Evolutionary conservation across 2,888 invertebrate species (phyloP).

Genomic region (Diploptera punctata): DNA sequence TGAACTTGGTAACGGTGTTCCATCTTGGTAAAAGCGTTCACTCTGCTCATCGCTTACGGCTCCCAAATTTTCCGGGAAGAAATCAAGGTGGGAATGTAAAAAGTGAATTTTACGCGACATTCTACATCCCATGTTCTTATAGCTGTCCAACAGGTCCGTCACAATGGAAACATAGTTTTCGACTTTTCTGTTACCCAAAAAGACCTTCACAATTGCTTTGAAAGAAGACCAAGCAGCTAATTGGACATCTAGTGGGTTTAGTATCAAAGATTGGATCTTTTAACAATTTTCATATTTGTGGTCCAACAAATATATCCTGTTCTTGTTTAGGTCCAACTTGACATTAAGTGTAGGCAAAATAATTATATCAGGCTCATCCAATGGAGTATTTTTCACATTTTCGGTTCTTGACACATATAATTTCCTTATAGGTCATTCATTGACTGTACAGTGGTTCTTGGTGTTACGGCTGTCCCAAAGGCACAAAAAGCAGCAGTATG

Average conservation of each 20-base stretch:
- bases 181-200: conserved; percentile 5
- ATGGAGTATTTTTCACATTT: conserved; percentile 8
- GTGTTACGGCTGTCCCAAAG: too few relatives aligned
- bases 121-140: neutral
- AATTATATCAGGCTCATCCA: conserved; percentile 1
- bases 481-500: too few relatives aligned
- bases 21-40: neutral
- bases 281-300: neutral
- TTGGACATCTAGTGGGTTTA: neutral
- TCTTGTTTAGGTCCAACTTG: conserved; percentile 2
- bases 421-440: conserved; percentile 6
- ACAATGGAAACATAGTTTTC: neutral
- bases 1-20: neutral
- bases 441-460: too few relatives aligned
- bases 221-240: conserved; percentile 4
- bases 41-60: neutral
- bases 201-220: too few relatives aligned
- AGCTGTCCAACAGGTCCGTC: neutral
- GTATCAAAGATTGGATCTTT: conserved; percentile 2
- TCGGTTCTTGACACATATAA: neutral
- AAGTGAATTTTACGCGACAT: neutral
- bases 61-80: neutral
- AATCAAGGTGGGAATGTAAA: neutral
- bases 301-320: neutral
- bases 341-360: neutral